A percentile compares a stretch with the other conserved stretches of the same genome.
Conservation (phyloP, 35 echinoderm and acorn worm species). For the Lytechinus variegatus region DNA sequence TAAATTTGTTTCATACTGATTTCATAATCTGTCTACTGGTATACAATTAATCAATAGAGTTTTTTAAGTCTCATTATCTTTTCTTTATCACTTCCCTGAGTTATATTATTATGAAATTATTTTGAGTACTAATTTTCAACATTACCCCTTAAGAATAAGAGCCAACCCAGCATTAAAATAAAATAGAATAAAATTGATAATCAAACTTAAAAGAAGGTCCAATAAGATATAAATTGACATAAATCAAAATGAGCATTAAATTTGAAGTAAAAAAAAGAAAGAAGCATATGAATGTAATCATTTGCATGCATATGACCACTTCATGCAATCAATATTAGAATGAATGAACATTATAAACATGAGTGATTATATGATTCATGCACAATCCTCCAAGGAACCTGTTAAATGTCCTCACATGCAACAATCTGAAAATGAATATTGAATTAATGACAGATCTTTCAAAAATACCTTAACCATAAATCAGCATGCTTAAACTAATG, state of each 20-base stretch:
- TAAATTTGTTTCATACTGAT: too few relatives aligned
- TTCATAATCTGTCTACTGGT: too few relatives aligned
- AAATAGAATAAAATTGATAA: background rate
- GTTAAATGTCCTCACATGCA: background rate
- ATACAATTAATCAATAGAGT: too few relatives aligned
- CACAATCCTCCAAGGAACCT: background rate
- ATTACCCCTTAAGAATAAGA: too few relatives aligned
- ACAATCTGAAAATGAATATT: background rate
- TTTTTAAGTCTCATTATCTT: too few relatives aligned
- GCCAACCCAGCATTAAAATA: too few relatives aligned
- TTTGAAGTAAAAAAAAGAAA: background rate
- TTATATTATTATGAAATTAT: too few relatives aligned
- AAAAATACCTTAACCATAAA: background rate
- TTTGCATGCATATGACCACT: background rate
- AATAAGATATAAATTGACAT: too few relatives aligned
- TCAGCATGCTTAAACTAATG: background rate
- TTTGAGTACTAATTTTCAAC: too few relatives aligned
- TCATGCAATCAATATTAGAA: background rate
- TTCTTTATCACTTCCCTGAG: too few relatives aligned
- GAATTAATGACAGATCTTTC: background rate
- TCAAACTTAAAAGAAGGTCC: too few relatives aligned
- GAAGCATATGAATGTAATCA: background rate
- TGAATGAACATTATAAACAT: background rate
- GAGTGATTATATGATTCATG: background rate
- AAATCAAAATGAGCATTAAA: background rate